These are phyloP conservation scores for Colletes latitarsis DNA, from an alignment of 1,140 invertebrate genomes.

Conservation along the genomic window DNA sequence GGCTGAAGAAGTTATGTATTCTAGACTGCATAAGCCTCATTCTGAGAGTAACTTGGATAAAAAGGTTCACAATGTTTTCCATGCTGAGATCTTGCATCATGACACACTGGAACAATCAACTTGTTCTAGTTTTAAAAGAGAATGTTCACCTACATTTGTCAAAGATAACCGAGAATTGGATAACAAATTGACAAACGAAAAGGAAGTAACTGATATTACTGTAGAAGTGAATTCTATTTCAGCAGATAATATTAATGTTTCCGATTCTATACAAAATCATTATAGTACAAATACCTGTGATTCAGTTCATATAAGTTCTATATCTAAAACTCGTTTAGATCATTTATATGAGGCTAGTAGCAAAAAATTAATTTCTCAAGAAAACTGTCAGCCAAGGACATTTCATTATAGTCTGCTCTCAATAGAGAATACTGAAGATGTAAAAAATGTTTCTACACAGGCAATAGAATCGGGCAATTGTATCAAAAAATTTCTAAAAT, in stretches of 20 bases:
- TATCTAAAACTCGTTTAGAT: conserved; percentile 44
- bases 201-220: conserved; percentile 51
- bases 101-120: conserved; percentile 26
- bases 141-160: conserved; percentile 31
- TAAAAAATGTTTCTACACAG: conserved; percentile 1
- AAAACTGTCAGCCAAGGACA: conserved; percentile 30
- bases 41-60: conserved; percentile 59
- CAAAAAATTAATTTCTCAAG: conserved; percentile 37
- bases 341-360: conserved; percentile 34
- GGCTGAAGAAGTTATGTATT: conserved; percentile 65
- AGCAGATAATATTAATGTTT: conserved; percentile 54
- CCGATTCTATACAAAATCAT: conserved; percentile 58
- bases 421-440: conserved; percentile 18
- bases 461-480: conserved; percentile 7
- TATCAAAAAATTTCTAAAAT: conserved; percentile 38
- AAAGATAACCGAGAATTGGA: conserved; percentile 25
- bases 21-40: conserved; percentile 65
- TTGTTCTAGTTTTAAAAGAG: conserved; percentile 17
- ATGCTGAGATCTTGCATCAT: conserved; percentile 35
- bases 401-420: conserved; percentile 33
- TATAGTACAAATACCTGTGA: conserved; percentile 69
- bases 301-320: conserved; percentile 65
- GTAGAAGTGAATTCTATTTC: conserved; percentile 51
- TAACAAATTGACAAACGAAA: conserved; percentile 44
- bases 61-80: conserved; percentile 48